Base-by-base conservation (phyloP, 1,140 invertebrate species). In the Ceratina calcarata region DNA sequence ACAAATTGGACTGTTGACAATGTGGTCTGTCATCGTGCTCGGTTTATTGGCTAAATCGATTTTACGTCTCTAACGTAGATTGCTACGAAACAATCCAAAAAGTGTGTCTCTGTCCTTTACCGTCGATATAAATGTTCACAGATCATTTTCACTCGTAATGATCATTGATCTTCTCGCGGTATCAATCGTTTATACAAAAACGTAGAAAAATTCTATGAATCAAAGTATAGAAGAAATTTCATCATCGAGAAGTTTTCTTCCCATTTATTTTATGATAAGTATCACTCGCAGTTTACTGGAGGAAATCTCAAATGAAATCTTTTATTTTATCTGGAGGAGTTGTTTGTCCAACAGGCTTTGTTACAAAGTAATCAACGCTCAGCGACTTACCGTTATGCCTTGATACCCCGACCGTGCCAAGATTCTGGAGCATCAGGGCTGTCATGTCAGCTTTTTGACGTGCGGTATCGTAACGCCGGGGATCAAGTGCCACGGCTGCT, bases 391-490 rank as follows among this genome's bases (percentile, higher is more conserved):
- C 81, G 32, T 81, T 84, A 32, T 78, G 84, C 24, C 62, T 82
- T 18, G 75, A 62, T 49, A 74, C 64, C 75, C 94, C 94, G 64
- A 94, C 94, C 27, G 95, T 92, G 37, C 95, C 95, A 16, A 96
- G 93, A 87, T 96, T 95, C 81, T 95, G 95, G 2, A 97, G 91
- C 81, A 96, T 93, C 75, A 94, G 94, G 22, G 96, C 95, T 1
- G 96, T 95, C 81, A 97, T 93, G 87, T 96, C 96, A 3, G 95
- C 94, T 84, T 96, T 95, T 84, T 96, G 95, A 70, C 95, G 93
- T 32, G 95, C 94, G 2, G 94, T 93, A 87, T 96, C 95, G 93
- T 95, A 97, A 24, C 95, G 92, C 16, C 93, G 89, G 2, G 95
- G 93, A 89, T 95, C 94, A 77, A 97, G 90, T 15, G 94, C 77